Percentiles rank a stretch among this genome's conserved stretches.
phyloP scores from a whole-genome alignment of 2,113 vertebrate genomes.

The Gallinago jamesoni region DNA sequence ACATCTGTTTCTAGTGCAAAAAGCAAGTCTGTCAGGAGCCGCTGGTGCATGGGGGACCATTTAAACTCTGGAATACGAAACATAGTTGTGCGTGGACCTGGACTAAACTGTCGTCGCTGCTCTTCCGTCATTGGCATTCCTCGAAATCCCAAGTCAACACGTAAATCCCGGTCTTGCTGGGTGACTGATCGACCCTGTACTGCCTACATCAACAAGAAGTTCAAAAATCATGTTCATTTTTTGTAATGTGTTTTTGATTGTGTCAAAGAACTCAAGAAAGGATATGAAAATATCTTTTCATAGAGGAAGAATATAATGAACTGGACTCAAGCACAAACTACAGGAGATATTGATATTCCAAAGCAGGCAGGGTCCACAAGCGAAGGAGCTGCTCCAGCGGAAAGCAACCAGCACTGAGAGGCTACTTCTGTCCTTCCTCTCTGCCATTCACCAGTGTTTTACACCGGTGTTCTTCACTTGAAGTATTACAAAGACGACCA shows the following conservation, averaged over 20 bases:
- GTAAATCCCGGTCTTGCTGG: constrained; percentile 91
- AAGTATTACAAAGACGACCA: background rate
- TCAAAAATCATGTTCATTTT: background rate
- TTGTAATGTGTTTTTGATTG: background rate
- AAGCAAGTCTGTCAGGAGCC: constrained; percentile 93
- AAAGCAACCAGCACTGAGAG: background rate
- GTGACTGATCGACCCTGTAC: constrained; percentile 88
- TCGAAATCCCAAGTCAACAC: constrained; percentile 94
- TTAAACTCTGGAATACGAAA: constrained; percentile 99
- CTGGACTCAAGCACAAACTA: background rate
- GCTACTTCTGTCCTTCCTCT: background rate
- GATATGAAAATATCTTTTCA: background rate
- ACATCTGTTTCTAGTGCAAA: constrained; percentile 98
- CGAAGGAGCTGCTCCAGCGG: background rate
- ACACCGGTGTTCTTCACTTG: background rate
- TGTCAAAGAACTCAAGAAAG: background rate
- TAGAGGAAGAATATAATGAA: background rate
- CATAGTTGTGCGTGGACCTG: constrained; percentile 97
- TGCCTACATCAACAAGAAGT: constrained; percentile 76
- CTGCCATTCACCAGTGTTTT: background rate
- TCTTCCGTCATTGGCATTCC: constrained; percentile 99
- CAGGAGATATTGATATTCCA: background rate
- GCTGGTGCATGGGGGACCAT: constrained; percentile 98
- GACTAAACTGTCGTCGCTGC: constrained; percentile 96
- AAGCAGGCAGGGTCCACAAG: background rate